phyloP scores from a whole-genome alignment of 2,888 invertebrate species.

The Leptopterna dolabrata region DNA sequence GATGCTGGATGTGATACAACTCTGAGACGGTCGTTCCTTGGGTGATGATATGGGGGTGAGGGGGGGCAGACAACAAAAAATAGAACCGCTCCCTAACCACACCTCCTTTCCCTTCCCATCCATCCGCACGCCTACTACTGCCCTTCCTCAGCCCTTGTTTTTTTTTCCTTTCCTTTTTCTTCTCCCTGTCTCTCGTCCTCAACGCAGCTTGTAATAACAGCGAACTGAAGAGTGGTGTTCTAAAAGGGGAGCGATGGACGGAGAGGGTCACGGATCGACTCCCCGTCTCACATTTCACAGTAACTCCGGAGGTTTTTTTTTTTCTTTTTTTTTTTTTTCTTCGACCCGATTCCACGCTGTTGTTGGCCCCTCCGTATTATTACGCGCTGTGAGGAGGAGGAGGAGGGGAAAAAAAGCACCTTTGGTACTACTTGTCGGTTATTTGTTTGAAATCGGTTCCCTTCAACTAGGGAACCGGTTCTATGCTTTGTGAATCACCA shows the following conservation, averaged over 20 bases:
- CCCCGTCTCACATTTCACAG: slow-evolving; percentile 2
- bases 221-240: slow-evolving; percentile 24
- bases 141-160: background rate
- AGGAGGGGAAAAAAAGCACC: background rate
- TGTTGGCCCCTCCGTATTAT: background rate
- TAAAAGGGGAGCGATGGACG: slow-evolving; percentile 22
- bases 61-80: slow-evolving; percentile 35
- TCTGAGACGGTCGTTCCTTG: background rate
- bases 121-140: background rate
- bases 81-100: slow-evolving; percentile 44
- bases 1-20: background rate
- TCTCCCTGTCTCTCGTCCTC: background rate
- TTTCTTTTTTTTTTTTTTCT: background rate
- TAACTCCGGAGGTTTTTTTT: background rate
- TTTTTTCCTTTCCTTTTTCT: background rate
- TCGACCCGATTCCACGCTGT: slow-evolving; percentile 18
- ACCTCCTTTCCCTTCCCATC: slow-evolving; percentile 9
- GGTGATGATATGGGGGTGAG: background rate
- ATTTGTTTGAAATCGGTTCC: background rate
- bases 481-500: background rate
- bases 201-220: slow-evolving; percentile 23
- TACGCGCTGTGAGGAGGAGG: no score
- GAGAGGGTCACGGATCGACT: slow-evolving; percentile 37
- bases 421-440: background rate
- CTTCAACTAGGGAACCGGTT: background rate